Base-by-base conservation (phyloP, 2,888 invertebrate species). In the Trimorus sp. region DNA sequence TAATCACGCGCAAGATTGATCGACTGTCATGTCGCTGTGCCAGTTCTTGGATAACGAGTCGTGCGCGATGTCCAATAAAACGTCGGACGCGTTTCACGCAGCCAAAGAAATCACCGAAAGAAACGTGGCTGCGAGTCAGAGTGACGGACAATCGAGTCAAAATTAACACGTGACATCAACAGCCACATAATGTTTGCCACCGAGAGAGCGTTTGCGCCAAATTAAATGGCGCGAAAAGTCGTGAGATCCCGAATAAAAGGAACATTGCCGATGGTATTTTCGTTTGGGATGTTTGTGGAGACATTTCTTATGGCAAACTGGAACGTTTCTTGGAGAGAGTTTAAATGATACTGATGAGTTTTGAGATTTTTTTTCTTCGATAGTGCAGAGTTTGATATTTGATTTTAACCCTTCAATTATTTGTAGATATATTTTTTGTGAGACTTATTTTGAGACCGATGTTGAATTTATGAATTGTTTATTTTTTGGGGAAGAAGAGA, bases 1-100 rank as follows among this genome's bases (percentile, higher is more conserved):
- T 8, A 63, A 71, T 56, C 53, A 38, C 58, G 26, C 59, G 11
- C 38, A 65, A 63, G 26, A 71, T 53, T 78, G 71, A 53, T 63
- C 40, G 60, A 68, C 53, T 54, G 75, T 60, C 66, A 53, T 16
- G 49, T 48, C 11, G 37, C 37, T 11, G 37, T 56, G 36, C 36
- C 15, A 8, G 26, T 7, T 48, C 48, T 8, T n/a, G 11, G 40
- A 48, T 48, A 48, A 48, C 48, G 9, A 12, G 48, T n/a, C n/a
- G n/a, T n/a, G 14, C 48, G 48, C 1, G n/a, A 48, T 48, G 48
- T 48, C 48, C n/a, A 48, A 48, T 48, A 7, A 7, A 48, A 48
- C 48, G 48, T 48, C n/a, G 12, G 26, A 26, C 26, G 26, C 26
- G 26, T 26, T 26, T 26, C 26, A 4, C 26, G 26, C 26, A 4